Evolutionary conservation across 2,797 vertebrate species (phyloP).

Genomic region (Enteromius treurensis): DNA sequence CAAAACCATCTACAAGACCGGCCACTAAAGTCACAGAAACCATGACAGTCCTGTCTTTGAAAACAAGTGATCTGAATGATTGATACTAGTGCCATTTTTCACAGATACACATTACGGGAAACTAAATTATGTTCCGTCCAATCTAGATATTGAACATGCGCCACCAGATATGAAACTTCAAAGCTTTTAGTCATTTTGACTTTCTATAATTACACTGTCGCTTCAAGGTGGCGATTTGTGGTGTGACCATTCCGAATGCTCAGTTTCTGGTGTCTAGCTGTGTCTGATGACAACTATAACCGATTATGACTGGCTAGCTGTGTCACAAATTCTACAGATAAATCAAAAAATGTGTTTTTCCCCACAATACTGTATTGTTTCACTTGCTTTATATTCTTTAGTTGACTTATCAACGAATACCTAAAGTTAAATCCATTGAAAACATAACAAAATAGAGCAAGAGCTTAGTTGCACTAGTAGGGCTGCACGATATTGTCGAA

Average conservation of each 20-base stretch:
- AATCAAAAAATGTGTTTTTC: background rate
- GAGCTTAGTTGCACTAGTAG: background rate
- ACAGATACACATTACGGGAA: slow-evolving; percentile 20
- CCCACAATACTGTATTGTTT: background rate
- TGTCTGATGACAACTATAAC: background rate
- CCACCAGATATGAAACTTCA: slow-evolving; percentile 43
- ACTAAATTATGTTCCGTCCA: background rate
- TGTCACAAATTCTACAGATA: background rate
- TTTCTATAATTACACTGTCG: slow-evolving; percentile 42
- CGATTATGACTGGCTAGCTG: background rate
- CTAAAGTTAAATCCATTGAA: background rate
- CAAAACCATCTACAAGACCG: slow-evolving; percentile 30
- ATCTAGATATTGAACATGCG: slow-evolving; percentile 22
- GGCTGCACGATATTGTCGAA: background rate
- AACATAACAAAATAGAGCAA: background rate
- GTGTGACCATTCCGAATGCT: slow-evolving; percentile 33
- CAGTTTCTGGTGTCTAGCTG: background rate
- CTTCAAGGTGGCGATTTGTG: slow-evolving; percentile 34
- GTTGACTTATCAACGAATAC: slow-evolving; percentile 5
- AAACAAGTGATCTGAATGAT: slow-evolving; percentile 21
- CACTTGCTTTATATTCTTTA: slow-evolving; percentile 4
- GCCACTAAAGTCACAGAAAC: slow-evolving; percentile 19
- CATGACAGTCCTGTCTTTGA: slow-evolving; percentile 12
- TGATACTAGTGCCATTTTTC: slow-evolving; percentile 33
- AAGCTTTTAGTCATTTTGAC: slow-evolving; percentile 39